Percentiles rank a stretch among this genome's conserved stretches.
These are phyloP conservation scores for Toxotes lorentzi DNA, from an alignment of 2,797 vertebrate genomes.

Conservation along the genomic window DNA sequence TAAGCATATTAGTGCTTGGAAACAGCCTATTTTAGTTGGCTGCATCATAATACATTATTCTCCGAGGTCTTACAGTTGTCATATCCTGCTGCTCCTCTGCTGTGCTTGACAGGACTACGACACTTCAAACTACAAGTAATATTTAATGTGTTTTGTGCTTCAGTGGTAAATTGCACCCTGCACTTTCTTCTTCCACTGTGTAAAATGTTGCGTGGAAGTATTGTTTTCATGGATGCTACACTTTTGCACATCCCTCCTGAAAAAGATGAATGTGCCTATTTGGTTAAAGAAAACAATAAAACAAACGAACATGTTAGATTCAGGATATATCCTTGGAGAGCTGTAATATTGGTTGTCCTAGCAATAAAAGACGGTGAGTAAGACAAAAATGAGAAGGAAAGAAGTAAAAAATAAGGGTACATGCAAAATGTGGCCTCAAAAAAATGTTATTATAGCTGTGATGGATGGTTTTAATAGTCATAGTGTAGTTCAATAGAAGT, in stretches of 20 bases:
- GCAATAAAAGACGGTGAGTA: not conserved
- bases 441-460: too few species aligned
- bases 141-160: constrained; percentile 17
- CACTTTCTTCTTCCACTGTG: not conserved
- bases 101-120: constrained; percentile 12
- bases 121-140: constrained; percentile 13
- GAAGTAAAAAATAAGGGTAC: too few species aligned
- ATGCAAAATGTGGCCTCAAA: too few species aligned
- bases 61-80: constrained; percentile 17
- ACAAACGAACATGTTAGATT: not conserved
- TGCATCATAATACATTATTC: constrained; percentile 14
- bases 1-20: not conserved
- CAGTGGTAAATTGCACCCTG: not conserved
- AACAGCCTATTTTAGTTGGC: constrained; percentile 6
- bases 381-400: not conserved
- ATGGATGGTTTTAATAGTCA: too few species aligned
- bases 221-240: not conserved
- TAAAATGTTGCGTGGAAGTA: too few species aligned
- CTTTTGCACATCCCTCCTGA: not conserved
- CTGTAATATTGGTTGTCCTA: not conserved
- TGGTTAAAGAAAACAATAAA: not conserved
- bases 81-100: constrained; percentile 3
- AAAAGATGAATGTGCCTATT: constrained; percentile 1
- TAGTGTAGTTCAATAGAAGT: too few species aligned
- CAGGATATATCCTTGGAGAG: not conserved